These are phyloP conservation scores for Coenonympha glycerion DNA, from an alignment of 2,888 invertebrate genomes.

Conservation along the genomic window DNA sequence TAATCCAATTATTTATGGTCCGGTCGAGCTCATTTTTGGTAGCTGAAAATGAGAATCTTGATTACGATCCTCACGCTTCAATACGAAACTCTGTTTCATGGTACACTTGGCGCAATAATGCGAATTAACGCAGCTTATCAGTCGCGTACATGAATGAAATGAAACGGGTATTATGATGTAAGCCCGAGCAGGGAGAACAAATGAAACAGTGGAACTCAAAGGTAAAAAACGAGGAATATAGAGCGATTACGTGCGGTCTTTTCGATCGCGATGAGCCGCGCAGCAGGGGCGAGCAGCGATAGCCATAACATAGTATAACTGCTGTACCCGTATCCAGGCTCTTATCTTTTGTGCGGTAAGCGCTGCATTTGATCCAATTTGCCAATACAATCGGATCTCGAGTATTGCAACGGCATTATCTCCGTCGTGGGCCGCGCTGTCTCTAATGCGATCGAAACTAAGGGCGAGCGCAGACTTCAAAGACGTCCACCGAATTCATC, in stretches of 20 bases:
- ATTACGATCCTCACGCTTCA: conserved; percentile 26
- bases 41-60: conserved; percentile 24
- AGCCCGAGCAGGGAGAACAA: conserved; percentile 12
- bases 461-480: conserved; percentile 33
- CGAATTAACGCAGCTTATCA: conserved; percentile 22
- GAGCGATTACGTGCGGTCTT: conserved; percentile 45
- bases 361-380: conserved; percentile 77
- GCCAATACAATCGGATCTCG: conserved; percentile 74
- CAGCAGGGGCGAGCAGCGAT: conserved; percentile 45
- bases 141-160: conserved; percentile 17
- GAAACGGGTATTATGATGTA: conserved; percentile 7
- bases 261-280: conserved; percentile 35
- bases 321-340: conserved; percentile 49
- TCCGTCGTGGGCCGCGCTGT: conserved; percentile 53
- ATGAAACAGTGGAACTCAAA: conserved; percentile 21
- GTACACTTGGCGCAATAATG: conserved; percentile 22
- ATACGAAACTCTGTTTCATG: conserved; percentile 27
- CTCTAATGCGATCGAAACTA: conserved; percentile 61
- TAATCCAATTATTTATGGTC: conserved; percentile 25
- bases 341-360: conserved; percentile 72
- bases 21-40: conserved; percentile 24
- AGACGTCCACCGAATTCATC: too few species aligned
- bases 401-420: conserved; percentile 74
- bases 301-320: conserved; percentile 61
- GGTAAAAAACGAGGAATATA: conserved; percentile 22